phyloP scores from a whole-genome alignment of 2,113 vertebrate species.

The Etheostoma spectabile region DNA sequence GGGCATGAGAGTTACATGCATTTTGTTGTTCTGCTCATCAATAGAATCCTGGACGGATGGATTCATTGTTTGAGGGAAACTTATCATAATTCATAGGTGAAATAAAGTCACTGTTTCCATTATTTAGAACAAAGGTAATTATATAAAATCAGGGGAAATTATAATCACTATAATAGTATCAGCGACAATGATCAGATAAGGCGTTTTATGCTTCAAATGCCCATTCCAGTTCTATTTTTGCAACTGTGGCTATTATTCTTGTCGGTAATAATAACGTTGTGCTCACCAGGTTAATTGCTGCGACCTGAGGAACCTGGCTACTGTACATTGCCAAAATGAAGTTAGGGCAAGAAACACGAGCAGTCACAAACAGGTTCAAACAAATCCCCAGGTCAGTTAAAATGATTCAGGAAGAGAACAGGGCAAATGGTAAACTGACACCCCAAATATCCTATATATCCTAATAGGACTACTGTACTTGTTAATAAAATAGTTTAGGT shows the following conservation, averaged over 20 bases:
- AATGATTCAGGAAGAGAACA: neutral
- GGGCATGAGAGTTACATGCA: slow-evolving; percentile 10
- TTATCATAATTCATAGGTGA: neutral
- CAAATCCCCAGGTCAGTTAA: neutral
- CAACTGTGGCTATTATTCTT: neutral
- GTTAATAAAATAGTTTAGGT: too few relatives aligned
- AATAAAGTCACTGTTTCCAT: neutral
- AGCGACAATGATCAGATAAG: neutral
- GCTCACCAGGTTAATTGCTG: neutral
- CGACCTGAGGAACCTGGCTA: neutral
- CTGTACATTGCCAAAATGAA: neutral
- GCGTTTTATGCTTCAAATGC: neutral
- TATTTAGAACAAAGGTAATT: slow-evolving; percentile 17
- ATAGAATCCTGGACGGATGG: neutral
- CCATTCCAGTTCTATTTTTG: neutral
- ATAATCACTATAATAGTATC: neutral
- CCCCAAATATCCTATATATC: neutral
- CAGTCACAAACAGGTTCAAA: neutral
- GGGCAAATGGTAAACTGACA: neutral
- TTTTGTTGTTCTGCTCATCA: slow-evolving; percentile 32
- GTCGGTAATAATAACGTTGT: neutral
- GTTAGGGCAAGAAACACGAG: neutral
- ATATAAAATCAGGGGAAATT: neutral
- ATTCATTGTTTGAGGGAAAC: slow-evolving; percentile 6
- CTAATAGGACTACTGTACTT: neutral